Percentiles rank a stretch among this genome's conserved stretches.
These are phyloP conservation scores for Aptenodytes patagonicus DNA, from an alignment of 2,113 vertebrate genomes.

Conservation along the genomic window DNA sequence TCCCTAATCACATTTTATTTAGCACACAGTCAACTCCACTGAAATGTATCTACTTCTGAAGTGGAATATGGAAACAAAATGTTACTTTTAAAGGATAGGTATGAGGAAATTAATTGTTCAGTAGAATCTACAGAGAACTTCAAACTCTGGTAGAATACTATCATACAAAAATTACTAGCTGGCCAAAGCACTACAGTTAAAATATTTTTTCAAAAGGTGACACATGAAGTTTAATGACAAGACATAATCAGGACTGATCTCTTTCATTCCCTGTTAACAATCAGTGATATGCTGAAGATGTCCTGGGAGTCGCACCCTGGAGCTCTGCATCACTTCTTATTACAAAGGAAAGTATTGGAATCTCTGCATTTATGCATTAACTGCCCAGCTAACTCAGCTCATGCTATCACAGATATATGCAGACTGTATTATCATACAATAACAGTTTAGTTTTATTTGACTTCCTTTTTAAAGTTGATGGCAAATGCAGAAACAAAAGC, in stretches of 20 bases:
- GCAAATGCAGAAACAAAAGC: not conserved
- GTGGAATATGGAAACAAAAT: not conserved
- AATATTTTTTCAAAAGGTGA: not conserved
- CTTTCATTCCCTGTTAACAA: not conserved
- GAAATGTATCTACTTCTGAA: not conserved
- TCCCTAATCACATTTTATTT: not conserved
- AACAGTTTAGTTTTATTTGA: not conserved
- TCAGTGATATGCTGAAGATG: not conserved
- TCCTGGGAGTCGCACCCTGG: not conserved
- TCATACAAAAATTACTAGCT: not conserved
- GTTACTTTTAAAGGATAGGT: not conserved
- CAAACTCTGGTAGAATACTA: not conserved
- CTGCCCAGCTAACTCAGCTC: not conserved
- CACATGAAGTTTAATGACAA: not conserved
- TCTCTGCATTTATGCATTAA: not conserved
- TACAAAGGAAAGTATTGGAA: not conserved
- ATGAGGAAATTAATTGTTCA: not conserved
- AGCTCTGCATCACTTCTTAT: not conserved
- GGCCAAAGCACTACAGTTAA: not conserved
- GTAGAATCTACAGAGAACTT: not conserved
- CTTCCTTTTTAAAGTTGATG: not conserved
- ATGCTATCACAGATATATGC: not conserved
- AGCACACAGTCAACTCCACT: not conserved
- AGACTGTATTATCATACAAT: not conserved
- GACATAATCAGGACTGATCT: not conserved